phyloP scores from a whole-genome alignment of 2,113 vertebrate species.

The Ptilonorhynchus violaceus region DNA sequence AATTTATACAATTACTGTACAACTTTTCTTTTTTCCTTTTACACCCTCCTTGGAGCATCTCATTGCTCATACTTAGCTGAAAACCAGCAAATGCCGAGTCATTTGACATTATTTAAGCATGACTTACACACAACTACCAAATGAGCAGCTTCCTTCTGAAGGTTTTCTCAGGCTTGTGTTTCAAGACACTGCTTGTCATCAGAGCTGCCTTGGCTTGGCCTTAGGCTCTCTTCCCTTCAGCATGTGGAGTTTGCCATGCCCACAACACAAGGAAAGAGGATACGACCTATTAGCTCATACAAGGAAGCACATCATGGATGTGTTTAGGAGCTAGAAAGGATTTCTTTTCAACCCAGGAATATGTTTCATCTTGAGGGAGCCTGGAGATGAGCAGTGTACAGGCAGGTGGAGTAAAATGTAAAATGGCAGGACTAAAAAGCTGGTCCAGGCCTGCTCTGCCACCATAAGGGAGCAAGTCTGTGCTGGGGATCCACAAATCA shows the following conservation, averaged over 20 bases:
- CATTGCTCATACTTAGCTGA: background rate
- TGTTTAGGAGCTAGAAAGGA: background rate
- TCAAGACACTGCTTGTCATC: background rate
- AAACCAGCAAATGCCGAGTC: background rate
- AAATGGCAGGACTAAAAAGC: background rate
- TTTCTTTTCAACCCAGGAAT: background rate
- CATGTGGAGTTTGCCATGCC: background rate
- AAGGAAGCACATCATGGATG: background rate
- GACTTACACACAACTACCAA: background rate
- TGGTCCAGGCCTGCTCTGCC: background rate
- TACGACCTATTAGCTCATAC: background rate
- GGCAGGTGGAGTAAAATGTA: background rate
- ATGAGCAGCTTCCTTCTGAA: background rate
- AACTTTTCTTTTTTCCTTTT: background rate
- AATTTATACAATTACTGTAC: background rate
- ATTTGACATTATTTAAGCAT: background rate
- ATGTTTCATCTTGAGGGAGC: background rate
- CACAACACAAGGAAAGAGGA: background rate
- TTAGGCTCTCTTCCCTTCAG: background rate
- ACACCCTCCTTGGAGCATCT: background rate
- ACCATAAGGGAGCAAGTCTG: fast-evolving
- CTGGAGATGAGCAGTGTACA: background rate
- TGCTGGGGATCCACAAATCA: background rate
- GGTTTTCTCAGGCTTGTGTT: background rate
- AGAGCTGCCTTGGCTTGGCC: background rate